These are phyloP conservation scores for Aphodius granarius DNA, from an alignment of 2,888 invertebrate genomes.

Conservation along the genomic window DNA sequence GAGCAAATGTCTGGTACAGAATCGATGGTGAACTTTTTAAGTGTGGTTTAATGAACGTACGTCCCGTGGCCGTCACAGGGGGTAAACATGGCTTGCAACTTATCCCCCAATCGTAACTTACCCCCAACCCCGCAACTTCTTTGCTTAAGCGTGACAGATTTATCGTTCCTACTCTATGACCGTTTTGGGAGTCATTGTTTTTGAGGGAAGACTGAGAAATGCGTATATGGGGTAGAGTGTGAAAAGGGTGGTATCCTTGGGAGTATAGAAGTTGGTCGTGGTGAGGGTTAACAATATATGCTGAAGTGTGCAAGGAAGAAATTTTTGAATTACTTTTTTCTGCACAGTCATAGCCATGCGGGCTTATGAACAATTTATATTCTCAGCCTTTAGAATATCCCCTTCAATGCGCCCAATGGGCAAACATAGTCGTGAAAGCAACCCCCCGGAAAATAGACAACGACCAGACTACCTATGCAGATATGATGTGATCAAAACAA, in stretches of 20 bases:
- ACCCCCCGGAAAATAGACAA: neutral
- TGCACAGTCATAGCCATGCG: too few relatives aligned
- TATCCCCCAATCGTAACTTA: neutral
- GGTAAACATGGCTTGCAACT: neutral
- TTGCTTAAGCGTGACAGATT: neutral
- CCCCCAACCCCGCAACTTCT: neutral
- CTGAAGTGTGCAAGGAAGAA: too few relatives aligned
- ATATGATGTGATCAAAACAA: too few relatives aligned
- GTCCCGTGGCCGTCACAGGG: neutral
- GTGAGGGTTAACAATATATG: neutral
- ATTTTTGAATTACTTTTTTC: too few relatives aligned
- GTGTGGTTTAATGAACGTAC: neutral
- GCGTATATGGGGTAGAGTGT: neutral
- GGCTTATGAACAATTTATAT: conserved; percentile 11
- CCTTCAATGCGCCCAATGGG: neutral
- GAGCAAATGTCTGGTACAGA: neutral
- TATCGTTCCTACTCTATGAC: neutral
- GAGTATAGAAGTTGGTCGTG: neutral
- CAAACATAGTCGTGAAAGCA: neutral
- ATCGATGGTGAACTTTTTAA: neutral
- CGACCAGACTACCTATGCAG: too few relatives aligned
- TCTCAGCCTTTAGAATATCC: neutral
- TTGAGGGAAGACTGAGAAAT: neutral
- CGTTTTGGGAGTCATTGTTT: neutral
- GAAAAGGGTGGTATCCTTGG: neutral